These are phyloP conservation scores for Sula dactylatra DNA, from an alignment of 2,113 vertebrate genomes.

Conservation along the genomic window DNA sequence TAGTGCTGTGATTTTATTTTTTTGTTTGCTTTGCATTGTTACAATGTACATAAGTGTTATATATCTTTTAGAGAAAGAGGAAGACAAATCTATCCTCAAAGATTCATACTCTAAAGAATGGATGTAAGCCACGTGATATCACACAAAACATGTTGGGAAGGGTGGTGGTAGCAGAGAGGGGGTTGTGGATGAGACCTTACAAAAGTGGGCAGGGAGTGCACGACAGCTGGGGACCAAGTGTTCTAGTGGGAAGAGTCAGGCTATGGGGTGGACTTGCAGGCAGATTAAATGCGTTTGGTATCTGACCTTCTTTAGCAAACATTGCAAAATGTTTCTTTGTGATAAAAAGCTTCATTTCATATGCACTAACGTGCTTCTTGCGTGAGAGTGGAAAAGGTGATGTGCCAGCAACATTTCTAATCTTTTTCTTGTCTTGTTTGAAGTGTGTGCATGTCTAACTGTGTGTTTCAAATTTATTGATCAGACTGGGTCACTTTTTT, in stretches of 20 bases:
- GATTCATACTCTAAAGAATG: too few relatives aligned
- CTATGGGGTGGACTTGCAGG: not conserved
- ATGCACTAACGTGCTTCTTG: not conserved
- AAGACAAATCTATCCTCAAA: not conserved
- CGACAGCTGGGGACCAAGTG: not conserved
- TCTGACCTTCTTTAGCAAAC: not conserved
- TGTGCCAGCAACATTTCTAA: not conserved
- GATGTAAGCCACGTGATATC: fast-evolving
- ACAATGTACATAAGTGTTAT: not conserved
- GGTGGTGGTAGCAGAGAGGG: not conserved
- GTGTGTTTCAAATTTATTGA: too few relatives aligned
- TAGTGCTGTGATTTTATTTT: not conserved
- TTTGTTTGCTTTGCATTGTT: not conserved
- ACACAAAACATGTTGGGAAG: not conserved
- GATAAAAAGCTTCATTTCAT: not conserved
- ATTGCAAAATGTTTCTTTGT: not conserved
- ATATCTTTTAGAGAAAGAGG: not conserved
- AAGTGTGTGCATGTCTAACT: not conserved
- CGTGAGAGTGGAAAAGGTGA: not conserved
- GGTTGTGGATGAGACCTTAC: not conserved
- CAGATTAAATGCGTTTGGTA: fast-evolving
- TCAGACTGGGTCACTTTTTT: too few relatives aligned
- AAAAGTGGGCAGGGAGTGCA: not conserved
- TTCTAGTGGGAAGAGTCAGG: not conserved
- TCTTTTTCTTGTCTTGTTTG: not conserved